Base-by-base conservation (phyloP, 1,140 invertebrate genomes). In the Heterodera carotae region DNA sequence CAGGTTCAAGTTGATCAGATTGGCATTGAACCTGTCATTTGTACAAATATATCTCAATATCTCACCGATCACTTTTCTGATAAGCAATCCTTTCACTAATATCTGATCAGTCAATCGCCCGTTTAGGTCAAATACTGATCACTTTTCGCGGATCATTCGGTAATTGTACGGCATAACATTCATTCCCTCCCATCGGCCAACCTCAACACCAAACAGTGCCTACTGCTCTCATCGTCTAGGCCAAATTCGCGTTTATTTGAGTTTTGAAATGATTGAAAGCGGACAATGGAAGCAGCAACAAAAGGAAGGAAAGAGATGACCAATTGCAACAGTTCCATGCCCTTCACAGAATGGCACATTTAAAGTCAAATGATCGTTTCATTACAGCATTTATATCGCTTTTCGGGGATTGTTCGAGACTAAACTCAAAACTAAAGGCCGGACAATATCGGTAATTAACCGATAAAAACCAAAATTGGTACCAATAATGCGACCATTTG, bases 181-280 rank as follows among this genome's bases (percentile, higher is more conserved):
- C 36, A 4, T 10, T 56, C 48, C 48, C 15, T 4, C 7, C 48
- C 75, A 56, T 56, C 39, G 18, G 69, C 48, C 22, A 12, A 77
- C 56, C 69, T 60, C 18, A 77, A 69, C 18, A 72, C 68, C 22
- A 77, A 12, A 27, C 76, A 77, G 34, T 62, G 67, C 29, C 39
- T 56, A n/a, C 64, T 60, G 3, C 69, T 48, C 12, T 69, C 60
- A 18, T 73, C 76, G 10, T 62, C 67, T 10, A 77, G 33, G 33
- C 76, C 76, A 74, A 77, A 77, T 25, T 70, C 53, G 33, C 59
- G 67, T 34, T 66, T 70, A 33, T 53, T 62, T 64, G 43, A 43
- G 43, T 77, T 59, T 62, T 77, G 76, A 39, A 77, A 77, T 8
- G 76, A 56, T 74, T 74, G 71, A 56, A 74, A 74, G n/a, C 64